A percentile compares a stretch with the other conserved stretches of the same genome.
These are phyloP conservation scores for Danio albolineatus DNA, from an alignment of 2,797 vertebrate genomes.

Conservation along the genomic window DNA sequence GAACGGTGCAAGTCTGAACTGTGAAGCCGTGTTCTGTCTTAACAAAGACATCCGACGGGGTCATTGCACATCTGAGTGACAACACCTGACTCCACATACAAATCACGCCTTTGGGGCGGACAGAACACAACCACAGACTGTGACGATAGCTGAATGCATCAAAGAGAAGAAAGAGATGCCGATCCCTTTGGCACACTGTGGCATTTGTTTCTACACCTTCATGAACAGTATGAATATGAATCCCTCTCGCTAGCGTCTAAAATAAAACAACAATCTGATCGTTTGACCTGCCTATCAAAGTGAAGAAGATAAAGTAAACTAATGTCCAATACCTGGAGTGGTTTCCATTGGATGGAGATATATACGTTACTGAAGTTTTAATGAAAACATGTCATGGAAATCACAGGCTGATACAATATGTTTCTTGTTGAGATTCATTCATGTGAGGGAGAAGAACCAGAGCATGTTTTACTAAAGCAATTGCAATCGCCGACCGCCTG, in stretches of 20 bases:
- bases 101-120: conserved; percentile 69
- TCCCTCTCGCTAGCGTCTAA: conserved; percentile 65
- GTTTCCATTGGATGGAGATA: conserved; percentile 37
- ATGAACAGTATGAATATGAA: conserved; percentile 65
- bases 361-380: conserved; percentile 24
- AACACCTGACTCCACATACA: conserved; percentile 74
- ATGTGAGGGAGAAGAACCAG: conserved; percentile 51
- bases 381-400: conserved; percentile 52
- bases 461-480: conserved; percentile 55
- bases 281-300: conserved; percentile 66
- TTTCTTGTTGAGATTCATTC: conserved; percentile 57
- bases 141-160: conserved; percentile 66
- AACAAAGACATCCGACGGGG: conserved; percentile 69
- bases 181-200: conserved; percentile 60
- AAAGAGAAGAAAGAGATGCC: conserved; percentile 42
- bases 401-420: conserved; percentile 47
- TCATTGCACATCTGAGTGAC: conserved; percentile 81
- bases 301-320: conserved; percentile 40
- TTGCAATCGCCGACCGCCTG: conserved; percentile 29
- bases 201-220: conserved; percentile 64
- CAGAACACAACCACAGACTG: conserved; percentile 65
- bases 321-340: conserved; percentile 45
- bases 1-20: conserved; percentile 62
- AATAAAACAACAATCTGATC: conserved; percentile 67
- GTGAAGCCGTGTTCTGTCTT: conserved; percentile 72